Evolutionary conservation across 2,797 vertebrate genomes (phyloP).

Genomic region (Rhodeus uyekii): DNA sequence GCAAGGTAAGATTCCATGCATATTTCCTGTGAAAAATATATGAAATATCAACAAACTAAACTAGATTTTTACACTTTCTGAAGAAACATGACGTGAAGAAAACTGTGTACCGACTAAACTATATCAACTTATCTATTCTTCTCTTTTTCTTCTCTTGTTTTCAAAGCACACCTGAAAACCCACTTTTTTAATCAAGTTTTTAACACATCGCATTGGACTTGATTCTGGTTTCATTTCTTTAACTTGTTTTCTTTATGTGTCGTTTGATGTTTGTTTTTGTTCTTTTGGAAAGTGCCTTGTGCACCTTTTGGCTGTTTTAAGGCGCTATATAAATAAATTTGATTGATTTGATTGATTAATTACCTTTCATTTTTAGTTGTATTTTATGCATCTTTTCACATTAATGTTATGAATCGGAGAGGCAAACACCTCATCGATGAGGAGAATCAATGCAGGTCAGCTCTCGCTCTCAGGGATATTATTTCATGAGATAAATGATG

Average conservation of each 20-base stretch:
- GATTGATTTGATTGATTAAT: not conserved
- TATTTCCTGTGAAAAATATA: too few relatives aligned
- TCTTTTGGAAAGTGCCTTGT: too few relatives aligned
- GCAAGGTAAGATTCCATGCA: too few relatives aligned
- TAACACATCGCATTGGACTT: too few relatives aligned
- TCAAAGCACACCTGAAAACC: too few relatives aligned
- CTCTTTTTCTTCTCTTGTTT: not conserved
- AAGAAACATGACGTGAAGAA: not conserved
- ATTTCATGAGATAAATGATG: slow-evolving; percentile 24
- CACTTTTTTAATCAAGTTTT: too few relatives aligned
- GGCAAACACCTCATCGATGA: not conserved
- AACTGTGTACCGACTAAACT: too few relatives aligned
- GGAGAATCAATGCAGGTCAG: slow-evolving; percentile 53
- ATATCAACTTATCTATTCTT: not conserved
- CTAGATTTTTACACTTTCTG: not conserved
- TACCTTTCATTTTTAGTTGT: not conserved
- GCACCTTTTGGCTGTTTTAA: too few relatives aligned
- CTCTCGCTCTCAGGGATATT: slow-evolving; percentile 25
- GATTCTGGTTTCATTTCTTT: too few relatives aligned
- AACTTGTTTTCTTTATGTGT: too few relatives aligned
- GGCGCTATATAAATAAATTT: too few relatives aligned
- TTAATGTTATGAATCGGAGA: not conserved
- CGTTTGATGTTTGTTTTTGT: too few relatives aligned
- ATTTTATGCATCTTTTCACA: not conserved
- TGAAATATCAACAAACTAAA: not conserved